Evolutionary conservation across 2,888 invertebrate species (phyloP).

Genomic region (Amphimallon solstitiale): DNA sequence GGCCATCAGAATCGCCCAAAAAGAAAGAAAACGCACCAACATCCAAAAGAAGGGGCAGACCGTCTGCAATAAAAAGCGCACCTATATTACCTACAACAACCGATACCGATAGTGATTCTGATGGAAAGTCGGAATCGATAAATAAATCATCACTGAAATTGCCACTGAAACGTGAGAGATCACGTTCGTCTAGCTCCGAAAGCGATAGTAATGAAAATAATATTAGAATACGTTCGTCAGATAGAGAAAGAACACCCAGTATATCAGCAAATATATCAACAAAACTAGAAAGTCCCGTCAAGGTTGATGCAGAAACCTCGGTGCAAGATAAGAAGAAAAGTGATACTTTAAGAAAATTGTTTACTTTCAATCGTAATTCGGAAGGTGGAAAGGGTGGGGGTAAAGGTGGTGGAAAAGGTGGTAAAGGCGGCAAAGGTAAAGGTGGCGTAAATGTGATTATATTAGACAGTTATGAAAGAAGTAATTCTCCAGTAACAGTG

Average conservation of each 20-base stretch:
- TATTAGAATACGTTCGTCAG: constrained; percentile 44
- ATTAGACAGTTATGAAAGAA: constrained; percentile 68
- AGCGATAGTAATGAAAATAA: constrained; percentile 46
- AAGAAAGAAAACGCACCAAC: constrained; percentile 56
- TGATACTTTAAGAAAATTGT: constrained; percentile 74
- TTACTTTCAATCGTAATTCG: constrained; percentile 68
- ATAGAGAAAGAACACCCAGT: constrained; percentile 44
- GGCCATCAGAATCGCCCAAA: constrained; percentile 49
- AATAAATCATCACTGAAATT: constrained; percentile 43
- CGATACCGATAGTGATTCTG: constrained; percentile 61
- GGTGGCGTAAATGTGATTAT: constrained; percentile 75
- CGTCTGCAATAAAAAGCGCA: constrained; percentile 58
- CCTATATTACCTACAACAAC: constrained; percentile 56
- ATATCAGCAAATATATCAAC: not conserved
- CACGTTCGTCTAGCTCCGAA: constrained; percentile 49
- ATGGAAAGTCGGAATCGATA: constrained; percentile 55
- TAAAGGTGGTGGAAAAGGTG: constrained; percentile 76
- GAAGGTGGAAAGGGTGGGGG: constrained; percentile 76
- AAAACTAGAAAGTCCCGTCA: constrained; percentile 52
- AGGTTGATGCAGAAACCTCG: constrained; percentile 63
- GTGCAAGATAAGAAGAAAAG: constrained; percentile 77
- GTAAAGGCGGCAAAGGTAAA: constrained; percentile 70
- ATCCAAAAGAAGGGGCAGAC: constrained; percentile 61
- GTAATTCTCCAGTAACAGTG: constrained; percentile 60
- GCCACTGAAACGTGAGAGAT: constrained; percentile 41